Evolutionary conservation across 2,888 invertebrate species (phyloP).

Genomic region (Drosophila ezoana): DNA sequence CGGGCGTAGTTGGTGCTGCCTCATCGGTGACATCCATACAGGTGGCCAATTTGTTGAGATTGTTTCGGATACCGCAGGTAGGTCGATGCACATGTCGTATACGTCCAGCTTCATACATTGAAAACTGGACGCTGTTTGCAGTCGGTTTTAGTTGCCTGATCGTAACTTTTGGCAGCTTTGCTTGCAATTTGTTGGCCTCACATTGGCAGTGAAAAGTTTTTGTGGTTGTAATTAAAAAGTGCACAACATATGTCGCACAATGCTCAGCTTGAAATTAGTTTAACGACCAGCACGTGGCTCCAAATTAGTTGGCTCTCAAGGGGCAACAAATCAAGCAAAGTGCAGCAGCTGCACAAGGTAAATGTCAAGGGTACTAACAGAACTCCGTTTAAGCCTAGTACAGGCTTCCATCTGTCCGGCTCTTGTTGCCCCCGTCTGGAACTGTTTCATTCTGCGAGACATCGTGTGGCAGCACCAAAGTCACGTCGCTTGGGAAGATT

Average conservation of each 20-base stretch:
- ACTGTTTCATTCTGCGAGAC: constrained; percentile 3
- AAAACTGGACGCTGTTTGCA: background rate
- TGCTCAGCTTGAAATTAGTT: constrained; percentile 26
- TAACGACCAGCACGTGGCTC: constrained; percentile 42
- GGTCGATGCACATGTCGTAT: constrained; percentile 36
- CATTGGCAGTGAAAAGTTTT: constrained; percentile 21
- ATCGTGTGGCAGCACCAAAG: constrained; percentile 25
- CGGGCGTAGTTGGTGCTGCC: constrained; percentile 94
- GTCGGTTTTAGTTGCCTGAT: background rate
- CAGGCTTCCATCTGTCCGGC: background rate
- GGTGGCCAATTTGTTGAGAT: constrained; percentile 95
- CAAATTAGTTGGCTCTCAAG: constrained; percentile 34
- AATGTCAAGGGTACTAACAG: constrained; percentile 17
- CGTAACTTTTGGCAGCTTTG: constrained; percentile 19
- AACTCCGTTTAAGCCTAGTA: constrained; percentile 1
- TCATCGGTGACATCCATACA: constrained; percentile 98
- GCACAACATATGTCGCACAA: constrained; percentile 29
- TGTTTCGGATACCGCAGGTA: constrained; percentile 95
- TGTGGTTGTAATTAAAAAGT: constrained; percentile 61
- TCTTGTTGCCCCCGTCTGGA: background rate
- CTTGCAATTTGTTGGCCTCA: constrained; percentile 10
- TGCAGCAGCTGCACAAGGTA: constrained; percentile 52
- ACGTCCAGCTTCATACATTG: constrained; percentile 15
- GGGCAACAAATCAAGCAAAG: constrained; percentile 40
- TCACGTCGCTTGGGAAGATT: constrained; percentile 63